Evolutionary conservation across 1,140 invertebrate species (phyloP).

Genomic region (Drosophila yakuba): DNA sequence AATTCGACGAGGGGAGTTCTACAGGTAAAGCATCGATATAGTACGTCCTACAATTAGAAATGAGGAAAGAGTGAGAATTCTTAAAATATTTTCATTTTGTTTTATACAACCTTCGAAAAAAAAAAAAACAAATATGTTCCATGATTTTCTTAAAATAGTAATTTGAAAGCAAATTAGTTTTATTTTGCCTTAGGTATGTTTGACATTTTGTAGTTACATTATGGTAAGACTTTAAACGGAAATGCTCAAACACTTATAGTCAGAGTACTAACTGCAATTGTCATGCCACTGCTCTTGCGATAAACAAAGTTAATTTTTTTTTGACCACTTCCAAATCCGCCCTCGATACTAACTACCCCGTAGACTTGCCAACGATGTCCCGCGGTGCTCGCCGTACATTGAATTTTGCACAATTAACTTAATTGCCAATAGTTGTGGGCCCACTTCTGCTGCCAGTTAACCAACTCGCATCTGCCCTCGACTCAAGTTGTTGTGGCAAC

Average conservation of each 20-base stretch:
- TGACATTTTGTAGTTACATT: too few relatives aligned
- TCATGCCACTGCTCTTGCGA: too few relatives aligned
- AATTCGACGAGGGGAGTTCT: constrained; percentile 25
- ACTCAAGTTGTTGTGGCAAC: constrained; percentile 59
- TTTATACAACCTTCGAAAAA: too few relatives aligned
- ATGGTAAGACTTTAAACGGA: too few relatives aligned
- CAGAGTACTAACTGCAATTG: too few relatives aligned
- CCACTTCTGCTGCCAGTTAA: constrained; percentile 14
- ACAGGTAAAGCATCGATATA: not conserved
- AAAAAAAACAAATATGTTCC: too few relatives aligned
- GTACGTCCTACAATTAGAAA: not conserved
- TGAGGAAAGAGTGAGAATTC: too few relatives aligned
- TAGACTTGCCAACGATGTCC: constrained; percentile 40
- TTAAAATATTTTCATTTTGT: too few relatives aligned
- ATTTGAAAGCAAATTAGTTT: too few relatives aligned
- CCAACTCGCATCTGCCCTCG: not conserved
- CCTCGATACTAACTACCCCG: constrained; percentile 23
- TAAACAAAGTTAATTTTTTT: not conserved
- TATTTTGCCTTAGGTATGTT: not conserved
- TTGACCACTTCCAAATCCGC: not conserved
- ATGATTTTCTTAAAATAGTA: too few relatives aligned
- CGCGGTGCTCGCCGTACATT: constrained; percentile 58
- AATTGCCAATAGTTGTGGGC: constrained; percentile 69
- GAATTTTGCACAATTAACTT: constrained; percentile 71
- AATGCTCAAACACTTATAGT: too few relatives aligned